phyloP scores from a whole-genome alignment of 2,888 invertebrate genomes.

The Oconnorella tubifera region DNA sequence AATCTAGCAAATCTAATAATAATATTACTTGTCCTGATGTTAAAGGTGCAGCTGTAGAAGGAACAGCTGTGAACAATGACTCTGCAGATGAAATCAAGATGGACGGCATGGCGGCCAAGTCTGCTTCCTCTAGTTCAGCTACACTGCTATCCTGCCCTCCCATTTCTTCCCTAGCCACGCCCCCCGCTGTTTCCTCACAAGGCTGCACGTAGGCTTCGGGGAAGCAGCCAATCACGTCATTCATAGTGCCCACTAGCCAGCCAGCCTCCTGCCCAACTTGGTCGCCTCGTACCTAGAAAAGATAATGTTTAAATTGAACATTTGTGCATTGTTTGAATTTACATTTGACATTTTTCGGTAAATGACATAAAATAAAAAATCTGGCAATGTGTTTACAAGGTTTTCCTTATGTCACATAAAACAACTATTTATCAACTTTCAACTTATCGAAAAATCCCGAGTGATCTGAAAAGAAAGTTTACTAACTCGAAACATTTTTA shows the following conservation, averaged over 20 bases:
- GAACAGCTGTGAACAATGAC: conserved; percentile 30
- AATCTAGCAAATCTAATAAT: background rate
- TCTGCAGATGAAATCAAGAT: conserved; percentile 23
- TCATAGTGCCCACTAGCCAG: conserved; percentile 66
- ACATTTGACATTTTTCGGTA: too few species aligned
- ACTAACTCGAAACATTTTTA: too few species aligned
- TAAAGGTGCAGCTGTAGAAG: conserved; percentile 40
- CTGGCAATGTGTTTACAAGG: too few species aligned
- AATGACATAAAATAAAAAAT: too few species aligned
- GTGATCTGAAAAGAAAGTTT: too few species aligned
- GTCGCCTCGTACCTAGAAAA: conserved; percentile 61
- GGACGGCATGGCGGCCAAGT: conserved; percentile 1
- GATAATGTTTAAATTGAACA: background rate
- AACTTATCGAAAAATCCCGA: too few species aligned
- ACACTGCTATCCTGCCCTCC: background rate
- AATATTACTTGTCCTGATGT: conserved; percentile 37
- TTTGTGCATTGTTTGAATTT: too few species aligned
- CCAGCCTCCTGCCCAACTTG: conserved; percentile 85
- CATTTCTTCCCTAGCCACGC: background rate
- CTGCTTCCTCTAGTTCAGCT: background rate
- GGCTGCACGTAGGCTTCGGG: conserved; percentile 79
- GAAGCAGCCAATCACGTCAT: conserved; percentile 78
- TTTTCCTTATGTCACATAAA: too few species aligned
- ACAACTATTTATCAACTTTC: too few species aligned
- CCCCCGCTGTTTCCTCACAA: background rate